Conservation (phyloP, 2,888 invertebrate species). For the Lymantria monacha region DNA sequence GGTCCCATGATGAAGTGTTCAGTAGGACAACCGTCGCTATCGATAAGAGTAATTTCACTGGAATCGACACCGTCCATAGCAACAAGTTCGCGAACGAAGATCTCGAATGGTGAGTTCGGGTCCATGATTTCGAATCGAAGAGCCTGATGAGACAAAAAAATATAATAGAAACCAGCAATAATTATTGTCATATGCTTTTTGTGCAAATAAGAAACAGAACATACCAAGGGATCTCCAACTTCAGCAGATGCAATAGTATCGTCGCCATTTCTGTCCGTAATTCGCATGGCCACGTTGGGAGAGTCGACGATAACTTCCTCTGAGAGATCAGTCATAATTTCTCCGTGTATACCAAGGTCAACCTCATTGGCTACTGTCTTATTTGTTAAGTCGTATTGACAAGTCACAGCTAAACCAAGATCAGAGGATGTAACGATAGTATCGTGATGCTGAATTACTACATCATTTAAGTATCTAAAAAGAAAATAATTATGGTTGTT, state of each 20-base stretch:
- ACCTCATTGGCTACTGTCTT: conserved; percentile 97
- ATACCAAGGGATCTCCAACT: conserved; percentile 93
- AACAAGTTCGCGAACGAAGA: conserved; percentile 96
- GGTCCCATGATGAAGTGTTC: conserved; percentile 97
- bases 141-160: conserved; percentile 67
- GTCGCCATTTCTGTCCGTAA: conserved; percentile 91
- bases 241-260: conserved; percentile 93
- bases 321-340: conserved; percentile 91
- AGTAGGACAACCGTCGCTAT: conserved; percentile 95
- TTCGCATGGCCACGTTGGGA: conserved; percentile 97
- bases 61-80: conserved; percentile 97
- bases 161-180: not conserved
- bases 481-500: not conserved
- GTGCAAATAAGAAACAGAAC: conserved; percentile 10
- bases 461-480: conserved; percentile 90
- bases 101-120: conserved; percentile 96
- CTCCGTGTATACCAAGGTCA: conserved; percentile 93
- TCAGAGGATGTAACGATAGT: conserved; percentile 97
- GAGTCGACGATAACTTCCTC: conserved; percentile 97
- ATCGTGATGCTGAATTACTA: conserved; percentile 97
- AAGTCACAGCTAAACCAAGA: conserved; percentile 95
- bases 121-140: conserved; percentile 96
- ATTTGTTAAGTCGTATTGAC: conserved; percentile 96
- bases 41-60: conserved; percentile 95
- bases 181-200: not conserved